phyloP scores from a whole-genome alignment of 2,113 vertebrate genomes.

The Leucopternis melanops region DNA sequence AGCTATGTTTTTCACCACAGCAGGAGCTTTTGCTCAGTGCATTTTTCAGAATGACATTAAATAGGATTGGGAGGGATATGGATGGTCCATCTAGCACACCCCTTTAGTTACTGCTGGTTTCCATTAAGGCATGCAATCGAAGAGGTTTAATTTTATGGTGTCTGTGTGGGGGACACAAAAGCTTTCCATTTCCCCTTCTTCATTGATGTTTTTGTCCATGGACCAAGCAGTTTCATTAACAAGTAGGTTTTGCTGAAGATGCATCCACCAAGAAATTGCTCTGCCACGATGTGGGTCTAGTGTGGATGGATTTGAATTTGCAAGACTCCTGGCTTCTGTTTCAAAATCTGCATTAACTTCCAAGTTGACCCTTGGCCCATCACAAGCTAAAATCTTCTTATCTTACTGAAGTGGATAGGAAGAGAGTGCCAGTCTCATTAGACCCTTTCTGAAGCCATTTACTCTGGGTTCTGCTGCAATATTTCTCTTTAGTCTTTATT shows the following conservation, averaged over 20 bases:
- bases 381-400: neutral
- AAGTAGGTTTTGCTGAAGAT: neutral
- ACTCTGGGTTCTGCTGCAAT: neutral
- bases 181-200: neutral
- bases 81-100: neutral
- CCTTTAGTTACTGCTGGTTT: neutral
- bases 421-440: neutral
- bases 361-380: neutral
- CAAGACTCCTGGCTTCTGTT: neutral
- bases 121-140: rapidly evolving
- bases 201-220: neutral
- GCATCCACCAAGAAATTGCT: neutral
- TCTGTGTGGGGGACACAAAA: neutral
- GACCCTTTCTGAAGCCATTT: neutral
- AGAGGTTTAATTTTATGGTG: neutral
- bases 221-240: neutral
- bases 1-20: neutral
- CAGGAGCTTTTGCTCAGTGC: neutral
- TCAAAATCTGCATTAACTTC: slow-evolving; percentile 16
- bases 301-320: neutral
- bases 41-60: neutral
- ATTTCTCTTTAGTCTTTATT: neutral
- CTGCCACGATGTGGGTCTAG: neutral
- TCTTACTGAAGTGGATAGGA: neutral
- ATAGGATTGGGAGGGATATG: neutral